A percentile compares a stretch with the other conserved stretches of the same genome.
These are phyloP conservation scores for Lapara coniferarum DNA, from an alignment of 2,888 invertebrate genomes.

Conservation along the genomic window DNA sequence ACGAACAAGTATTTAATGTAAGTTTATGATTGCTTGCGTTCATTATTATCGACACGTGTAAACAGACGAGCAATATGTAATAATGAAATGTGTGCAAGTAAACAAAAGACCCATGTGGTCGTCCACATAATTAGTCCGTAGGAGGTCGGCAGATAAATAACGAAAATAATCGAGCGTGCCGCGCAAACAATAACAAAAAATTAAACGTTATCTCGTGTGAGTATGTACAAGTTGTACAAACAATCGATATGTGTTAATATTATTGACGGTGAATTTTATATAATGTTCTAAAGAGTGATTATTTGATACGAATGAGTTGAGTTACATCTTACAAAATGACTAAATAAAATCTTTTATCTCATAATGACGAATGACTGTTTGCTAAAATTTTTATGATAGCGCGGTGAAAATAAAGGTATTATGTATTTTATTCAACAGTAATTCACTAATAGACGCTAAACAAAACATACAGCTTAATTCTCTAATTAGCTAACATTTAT, in stretches of 20 bases:
- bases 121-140: slow-evolving; percentile 55
- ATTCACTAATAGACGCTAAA: too few relatives aligned
- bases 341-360: too few relatives aligned
- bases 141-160: slow-evolving; percentile 57
- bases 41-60: slow-evolving; percentile 8
- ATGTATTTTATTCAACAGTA: too few relatives aligned
- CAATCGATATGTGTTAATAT: not conserved
- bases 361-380: too few relatives aligned
- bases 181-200: slow-evolving; percentile 64
- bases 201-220: slow-evolving; percentile 36
- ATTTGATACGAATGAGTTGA: not conserved
- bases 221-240: not conserved
- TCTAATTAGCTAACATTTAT: too few relatives aligned
- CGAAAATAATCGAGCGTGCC: slow-evolving; percentile 52
- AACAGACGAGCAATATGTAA: not conserved
- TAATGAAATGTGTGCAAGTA: slow-evolving; percentile 30
- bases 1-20: not conserved
- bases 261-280: not conserved
- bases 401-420: too few relatives aligned
- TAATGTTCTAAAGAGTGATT: too few relatives aligned
- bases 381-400: too few relatives aligned
- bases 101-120: slow-evolving; percentile 52
- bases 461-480: too few relatives aligned
- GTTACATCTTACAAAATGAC: not conserved
- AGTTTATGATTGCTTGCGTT: not conserved